Percentiles rank a stretch among this genome's conserved stretches.
Conservation (phyloP, 2,797 vertebrate genomes). For the Cottoperca gobio region DNA sequence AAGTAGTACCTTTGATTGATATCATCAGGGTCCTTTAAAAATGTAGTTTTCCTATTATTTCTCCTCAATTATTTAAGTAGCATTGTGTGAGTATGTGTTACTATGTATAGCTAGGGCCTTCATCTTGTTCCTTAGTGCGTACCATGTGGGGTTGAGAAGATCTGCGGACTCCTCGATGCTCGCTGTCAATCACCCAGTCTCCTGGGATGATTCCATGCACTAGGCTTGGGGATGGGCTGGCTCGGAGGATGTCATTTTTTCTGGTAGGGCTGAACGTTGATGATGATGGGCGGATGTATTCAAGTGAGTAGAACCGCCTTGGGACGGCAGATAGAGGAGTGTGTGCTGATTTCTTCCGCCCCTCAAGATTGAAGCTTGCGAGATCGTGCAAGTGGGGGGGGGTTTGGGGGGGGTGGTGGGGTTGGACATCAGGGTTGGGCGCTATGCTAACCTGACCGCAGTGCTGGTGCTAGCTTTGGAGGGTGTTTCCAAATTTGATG, state of each 20-base stretch:
- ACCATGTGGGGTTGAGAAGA: slow-evolving; percentile 87
- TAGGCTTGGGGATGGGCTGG: slow-evolving; percentile 82
- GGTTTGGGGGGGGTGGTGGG: no score
- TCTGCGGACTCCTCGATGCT: slow-evolving; percentile 89
- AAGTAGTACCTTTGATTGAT: neutral
- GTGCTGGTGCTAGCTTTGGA: slow-evolving; percentile 76
- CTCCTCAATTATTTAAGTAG: neutral
- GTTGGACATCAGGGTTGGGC: slow-evolving; percentile 38
- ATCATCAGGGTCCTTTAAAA: neutral
- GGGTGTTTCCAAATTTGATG: slow-evolving; percentile 93
- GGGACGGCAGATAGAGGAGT: slow-evolving; percentile 59
- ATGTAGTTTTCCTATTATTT: neutral
- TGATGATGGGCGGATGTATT: slow-evolving; percentile 63
- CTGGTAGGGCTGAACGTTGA: slow-evolving; percentile 62
- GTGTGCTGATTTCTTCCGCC: slow-evolving; percentile 52
- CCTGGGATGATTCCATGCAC: slow-evolving; percentile 83
- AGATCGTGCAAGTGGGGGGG: slow-evolving; percentile 41
- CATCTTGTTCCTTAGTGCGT: slow-evolving; percentile 71
- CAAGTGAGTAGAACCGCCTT: slow-evolving; percentile 63
- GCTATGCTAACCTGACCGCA: slow-evolving; percentile 65
- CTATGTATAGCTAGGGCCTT: slow-evolving; percentile 56
- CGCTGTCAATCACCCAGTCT: slow-evolving; percentile 89
- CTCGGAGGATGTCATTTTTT: slow-evolving; percentile 70
- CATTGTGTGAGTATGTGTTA: neutral
- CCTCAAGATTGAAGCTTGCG: slow-evolving; percentile 36